Base-by-base conservation (phyloP, 2,113 vertebrate genomes). In the Nothocercus julius region DNA sequence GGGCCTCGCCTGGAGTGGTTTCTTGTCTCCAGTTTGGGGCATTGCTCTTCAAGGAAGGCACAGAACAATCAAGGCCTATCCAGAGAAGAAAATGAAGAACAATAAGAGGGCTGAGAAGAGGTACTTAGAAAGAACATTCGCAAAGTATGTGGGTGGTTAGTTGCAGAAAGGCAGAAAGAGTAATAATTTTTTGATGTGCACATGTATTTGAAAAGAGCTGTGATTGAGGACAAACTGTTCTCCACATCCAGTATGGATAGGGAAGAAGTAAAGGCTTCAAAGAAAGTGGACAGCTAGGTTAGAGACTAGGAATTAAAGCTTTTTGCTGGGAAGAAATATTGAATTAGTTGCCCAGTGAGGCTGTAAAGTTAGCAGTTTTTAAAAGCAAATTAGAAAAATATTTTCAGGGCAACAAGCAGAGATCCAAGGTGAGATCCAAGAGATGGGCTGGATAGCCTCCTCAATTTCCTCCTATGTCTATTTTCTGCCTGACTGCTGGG, bases 261-360 rank as follows among this genome's bases (percentile, higher is more conserved):
- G 56, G 30, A 67, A 94, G 11, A 82, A 87, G 19, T 17, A 5
- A 63, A 49, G 14, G 4, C 15, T 77, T 90, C 80, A n/a, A 77
- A 83, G 32, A n/a, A 77, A 86, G 32, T 38, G 11, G 47, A 30
- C 64, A 22, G 68, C 90, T 74, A 47, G 73, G 7, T 13, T 77
- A 4, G 40, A 70, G 22, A 47, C 3, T 20, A 58, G 36, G 11
- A 90, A 63, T 49, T 49, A 58, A 84, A 70, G 66, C 3, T 53
- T 90, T 30, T 15, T n/a, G 34, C 61, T 58, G 25, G 15, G 30
- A 89, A 82, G 45, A 54, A 3, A 18, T 80, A 42, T 9, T 49
- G 11, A 81, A 88, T 58, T 0, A 0, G 3, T 58, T 88, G 82
- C 19, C 25, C 27, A 79, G 30, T 38, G 3, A 80, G 4, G 22